phyloP scores from a whole-genome alignment of 2,797 vertebrate genomes.

The Hirundo rustica region DNA sequence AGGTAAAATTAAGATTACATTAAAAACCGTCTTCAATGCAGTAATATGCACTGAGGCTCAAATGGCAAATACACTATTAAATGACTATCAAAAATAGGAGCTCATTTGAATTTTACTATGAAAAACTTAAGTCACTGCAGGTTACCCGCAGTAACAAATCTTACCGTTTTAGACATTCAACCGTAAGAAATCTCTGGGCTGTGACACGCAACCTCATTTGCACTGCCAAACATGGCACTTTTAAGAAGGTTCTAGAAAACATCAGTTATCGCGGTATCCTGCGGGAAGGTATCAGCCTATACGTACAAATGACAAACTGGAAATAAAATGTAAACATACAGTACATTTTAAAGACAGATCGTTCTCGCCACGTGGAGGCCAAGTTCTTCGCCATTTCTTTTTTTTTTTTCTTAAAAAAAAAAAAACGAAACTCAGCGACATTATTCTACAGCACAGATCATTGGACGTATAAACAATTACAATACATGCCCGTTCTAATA shows the following conservation, averaged over 20 bases:
- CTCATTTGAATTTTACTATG: conserved; percentile 83
- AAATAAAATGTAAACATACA: conserved; percentile 80
- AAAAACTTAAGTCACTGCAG: conserved; percentile 80
- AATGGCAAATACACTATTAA: conserved; percentile 96
- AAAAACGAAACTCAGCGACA: conserved; percentile 65
- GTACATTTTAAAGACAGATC: conserved; percentile 76
- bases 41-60: conserved; percentile 83
- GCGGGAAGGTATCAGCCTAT: conserved; percentile 65
- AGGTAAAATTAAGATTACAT: conserved; percentile 99
- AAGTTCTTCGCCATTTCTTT: conserved; percentile 66
- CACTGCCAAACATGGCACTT: conserved; percentile 80
- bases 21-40: conserved; percentile 89
- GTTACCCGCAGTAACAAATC: conserved; percentile 70
- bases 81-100: conserved; percentile 93
- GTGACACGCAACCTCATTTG: conserved; percentile 77
- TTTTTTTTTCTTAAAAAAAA: conserved; percentile 53
- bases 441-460: conserved; percentile 78
- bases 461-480: conserved; percentile 78
- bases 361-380: conserved; percentile 70
- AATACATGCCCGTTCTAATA: conserved; percentile 80
- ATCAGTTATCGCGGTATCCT: conserved; percentile 61
- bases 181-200: conserved; percentile 80
- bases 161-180: conserved; percentile 79
- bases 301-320: conserved; percentile 66
- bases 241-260: conserved; percentile 78